These are phyloP conservation scores for Poecilia picta DNA, from an alignment of 2,797 vertebrate genomes.

Conservation along the genomic window DNA sequence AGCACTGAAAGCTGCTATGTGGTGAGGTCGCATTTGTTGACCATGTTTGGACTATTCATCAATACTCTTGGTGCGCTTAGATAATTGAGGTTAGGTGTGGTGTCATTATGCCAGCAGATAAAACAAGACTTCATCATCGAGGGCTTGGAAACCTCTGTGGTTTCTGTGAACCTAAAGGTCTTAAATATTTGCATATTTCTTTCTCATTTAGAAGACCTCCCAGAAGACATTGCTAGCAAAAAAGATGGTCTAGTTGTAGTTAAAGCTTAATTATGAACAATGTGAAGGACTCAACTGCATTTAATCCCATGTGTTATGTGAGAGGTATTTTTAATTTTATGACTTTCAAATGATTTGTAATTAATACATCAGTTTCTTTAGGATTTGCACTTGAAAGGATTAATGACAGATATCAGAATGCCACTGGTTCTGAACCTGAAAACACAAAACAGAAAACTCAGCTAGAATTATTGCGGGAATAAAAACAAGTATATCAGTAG, in stretches of 20 bases:
- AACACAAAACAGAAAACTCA: not conserved
- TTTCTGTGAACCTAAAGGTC: not conserved
- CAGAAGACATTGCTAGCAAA: not conserved
- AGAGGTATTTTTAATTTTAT: not conserved
- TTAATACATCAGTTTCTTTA: not conserved
- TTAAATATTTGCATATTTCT: not conserved
- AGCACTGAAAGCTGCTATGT: conserved; percentile 50
- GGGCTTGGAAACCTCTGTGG: not conserved
- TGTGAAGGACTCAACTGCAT: not conserved
- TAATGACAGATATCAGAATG: not conserved
- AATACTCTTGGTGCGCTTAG: conserved; percentile 59
- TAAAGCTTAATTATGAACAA: not conserved
- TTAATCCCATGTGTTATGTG: not conserved
- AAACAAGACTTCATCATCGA: conserved; percentile 15
- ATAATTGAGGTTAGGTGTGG: conserved; percentile 56
- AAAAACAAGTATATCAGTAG: not conserved
- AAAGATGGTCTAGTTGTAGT: not conserved
- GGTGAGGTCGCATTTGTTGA: conserved; percentile 39
- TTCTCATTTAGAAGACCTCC: not conserved
- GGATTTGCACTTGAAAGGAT: not conserved
- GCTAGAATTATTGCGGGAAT: not conserved
- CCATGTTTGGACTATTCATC: conserved; percentile 48
- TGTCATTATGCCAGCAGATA: conserved; percentile 48
- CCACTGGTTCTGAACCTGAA: not conserved
- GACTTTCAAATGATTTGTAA: not conserved